Evolutionary conservation across 2,888 invertebrate genomes (phyloP).

Genomic region (Drosophila anomelani): DNA sequence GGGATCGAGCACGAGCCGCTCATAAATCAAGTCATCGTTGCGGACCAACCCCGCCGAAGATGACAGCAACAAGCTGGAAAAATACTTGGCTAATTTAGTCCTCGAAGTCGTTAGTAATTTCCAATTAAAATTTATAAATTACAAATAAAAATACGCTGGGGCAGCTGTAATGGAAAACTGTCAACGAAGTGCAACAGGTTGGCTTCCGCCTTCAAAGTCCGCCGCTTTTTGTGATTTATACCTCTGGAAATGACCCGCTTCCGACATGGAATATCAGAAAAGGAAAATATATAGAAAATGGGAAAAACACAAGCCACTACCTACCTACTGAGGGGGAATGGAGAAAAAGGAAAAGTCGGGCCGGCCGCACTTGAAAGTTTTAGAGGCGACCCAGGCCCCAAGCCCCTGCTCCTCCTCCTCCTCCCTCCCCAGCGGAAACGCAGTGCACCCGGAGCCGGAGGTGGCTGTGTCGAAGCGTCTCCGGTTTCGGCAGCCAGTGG

Average conservation of each 20-base stretch:
- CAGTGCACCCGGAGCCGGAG: conserved; percentile 83
- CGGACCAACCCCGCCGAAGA: conserved; percentile 48
- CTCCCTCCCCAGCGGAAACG: conserved; percentile 72
- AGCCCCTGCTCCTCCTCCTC: conserved; percentile 3
- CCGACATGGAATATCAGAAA: conserved; percentile 78
- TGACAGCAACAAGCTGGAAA: conserved; percentile 80
- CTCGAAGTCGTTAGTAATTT: conserved; percentile 28
- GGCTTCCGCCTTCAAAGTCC: conserved; percentile 61
- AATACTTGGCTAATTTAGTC: conserved; percentile 71
- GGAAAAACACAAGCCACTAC: conserved; percentile 7
- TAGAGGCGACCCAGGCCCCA: conserved; percentile 27
- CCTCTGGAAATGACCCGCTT: conserved; percentile 77
- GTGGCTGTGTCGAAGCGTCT: conserved; percentile 83
- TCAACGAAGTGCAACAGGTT: conserved; percentile 56
- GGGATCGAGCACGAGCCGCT: conserved; percentile 63
- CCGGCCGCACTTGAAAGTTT: conserved; percentile 74
- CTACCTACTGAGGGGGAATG: not conserved
- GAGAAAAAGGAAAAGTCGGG: conserved; percentile 16
- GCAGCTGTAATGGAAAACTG: conserved; percentile 26
- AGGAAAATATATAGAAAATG: conserved; percentile 31
- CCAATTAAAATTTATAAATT: conserved; percentile 12
- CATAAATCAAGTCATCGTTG: conserved; percentile 83
- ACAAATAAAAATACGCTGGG: conserved; percentile 29
- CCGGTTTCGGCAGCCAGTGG: conserved; percentile 73
- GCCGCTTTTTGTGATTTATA: conserved; percentile 71